Base-by-base conservation (phyloP, 2,888 invertebrate species). In the Phorcus lineatus region DNA sequence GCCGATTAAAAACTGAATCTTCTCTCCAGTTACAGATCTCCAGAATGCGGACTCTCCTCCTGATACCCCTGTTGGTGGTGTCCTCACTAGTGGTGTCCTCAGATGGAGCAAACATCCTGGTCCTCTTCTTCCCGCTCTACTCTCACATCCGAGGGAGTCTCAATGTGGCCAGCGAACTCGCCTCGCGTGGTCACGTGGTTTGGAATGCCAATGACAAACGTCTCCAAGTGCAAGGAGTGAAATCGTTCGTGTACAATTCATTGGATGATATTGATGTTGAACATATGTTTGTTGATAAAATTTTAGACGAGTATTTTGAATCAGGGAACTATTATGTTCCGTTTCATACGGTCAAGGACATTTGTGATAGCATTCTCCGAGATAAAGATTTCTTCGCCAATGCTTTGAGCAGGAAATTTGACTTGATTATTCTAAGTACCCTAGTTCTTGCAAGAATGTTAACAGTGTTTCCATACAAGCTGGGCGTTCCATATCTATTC, bases 351-450 rank as follows among this genome's bases (percentile, higher is more conserved):
- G 16, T 28, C 19, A 28, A 31, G 1, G 22, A 36, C 13, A 55
- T 55, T 19, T 55, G 22, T 36, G 55, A 77, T 55, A 17, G n/a
- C 3, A 77, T 77, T 22, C 40, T 77, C 16, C 28, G 36, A 11
- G 77, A 77, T 17, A 3, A 77, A 55, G 22, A 55, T 6, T 53
- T 76, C 11, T 47, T 81, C 9, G 9, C 53, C 17, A 40, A 75
- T 28, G 52, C 79, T 1, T 22, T 52, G 28, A 31, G 62, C 1
- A 31, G 55, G 47, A 77, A 80, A 7, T 85, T 79, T 47, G 83
- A 85, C 28, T 78, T 85, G 22, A 82, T 80, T n/a, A 36, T 85
- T 17, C 55, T 83, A 13, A 84, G 84, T 52, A 67, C 52, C 3
- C 17, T 79, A 0, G 55, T 67, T n/a, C 17, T 74, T 17, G 22